Conservation (phyloP, 2,113 vertebrate species). For the Lophochroa leadbeateri region DNA sequence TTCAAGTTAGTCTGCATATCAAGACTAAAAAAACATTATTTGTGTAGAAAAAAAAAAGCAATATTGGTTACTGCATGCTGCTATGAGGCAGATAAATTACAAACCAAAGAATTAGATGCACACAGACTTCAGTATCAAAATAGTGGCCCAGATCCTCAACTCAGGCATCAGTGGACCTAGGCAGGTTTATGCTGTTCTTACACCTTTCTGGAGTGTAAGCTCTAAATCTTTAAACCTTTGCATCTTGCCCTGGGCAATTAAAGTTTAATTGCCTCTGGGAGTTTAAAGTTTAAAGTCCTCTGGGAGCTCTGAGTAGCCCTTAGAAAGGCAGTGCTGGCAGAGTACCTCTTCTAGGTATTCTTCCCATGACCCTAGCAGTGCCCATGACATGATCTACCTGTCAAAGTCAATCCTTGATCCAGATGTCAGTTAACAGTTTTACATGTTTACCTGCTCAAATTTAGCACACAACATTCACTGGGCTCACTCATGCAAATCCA, state of each 20-base stretch:
- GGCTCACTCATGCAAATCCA: neutral
- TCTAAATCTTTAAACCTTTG: neutral
- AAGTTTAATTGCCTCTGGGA: neutral
- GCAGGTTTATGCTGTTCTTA: neutral
- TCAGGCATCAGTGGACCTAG: rapidly evolving
- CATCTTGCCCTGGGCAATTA: neutral
- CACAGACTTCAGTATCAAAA: neutral
- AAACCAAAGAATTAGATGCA: neutral
- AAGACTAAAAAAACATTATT: neutral
- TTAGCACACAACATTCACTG: neutral
- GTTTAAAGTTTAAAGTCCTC: neutral
- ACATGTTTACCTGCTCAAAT: neutral
- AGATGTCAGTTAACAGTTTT: neutral
- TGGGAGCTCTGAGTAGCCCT: neutral
- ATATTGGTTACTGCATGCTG: neutral
- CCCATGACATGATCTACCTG: neutral
- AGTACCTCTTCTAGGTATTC: neutral
- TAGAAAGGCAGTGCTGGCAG: rapidly evolving
- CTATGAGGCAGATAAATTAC: neutral
- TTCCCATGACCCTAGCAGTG: neutral
- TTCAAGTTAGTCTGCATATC: neutral
- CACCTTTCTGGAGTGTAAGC: neutral
- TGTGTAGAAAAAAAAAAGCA: neutral
- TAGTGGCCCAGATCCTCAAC: neutral
- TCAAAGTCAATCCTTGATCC: neutral